Base-by-base conservation (phyloP, 2,113 vertebrate genomes). In the Jaculus jaculus region DNA sequence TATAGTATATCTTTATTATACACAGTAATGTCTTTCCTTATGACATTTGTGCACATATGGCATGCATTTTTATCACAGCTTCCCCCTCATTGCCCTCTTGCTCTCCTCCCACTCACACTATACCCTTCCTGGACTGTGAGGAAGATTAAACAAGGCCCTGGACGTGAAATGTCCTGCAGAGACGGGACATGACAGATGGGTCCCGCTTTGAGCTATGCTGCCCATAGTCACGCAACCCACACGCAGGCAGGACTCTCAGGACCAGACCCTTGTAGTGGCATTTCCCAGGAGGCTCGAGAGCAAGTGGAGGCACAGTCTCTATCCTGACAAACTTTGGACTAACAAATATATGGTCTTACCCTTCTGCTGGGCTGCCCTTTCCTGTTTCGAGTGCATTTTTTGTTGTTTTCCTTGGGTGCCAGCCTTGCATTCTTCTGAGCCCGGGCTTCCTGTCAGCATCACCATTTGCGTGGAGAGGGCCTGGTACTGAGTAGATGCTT, bases 131-230 rank as follows among this genome's bases (percentile, higher is more conserved):
- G 84, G 17, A 11, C 13, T 66, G 30, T 34, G 7, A 24, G 69
- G 34, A 63, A 71, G 61, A 75, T 65, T 68, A 65, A 60, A 71
- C 42, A 34, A 42, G 60, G 26, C 6, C 7, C 0, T 3, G 24
- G 28, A 9, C 24, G n/a, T 75, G 75, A 37, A 51, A 24, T 7
- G 26, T 26, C n/a, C 72, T 61, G 4, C 0, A 11, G 32, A 51
- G 47, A 65, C 7, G 24, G 28, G 34, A 0, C 0, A 10, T 26
- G 0, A 26, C 7, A 2, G 5, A 6, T 21, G 2, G 20, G 1
- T 34, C 18, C 0, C 16, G 32, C 3, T 9, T 7, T 5, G 12
- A 84, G 32, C 60, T 60, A 42, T 2, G 0, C 2, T 16, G 39
- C 5, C 21, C 20, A 24, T 1, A 47, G 61, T 78, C 60, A 47